Percentiles rank a stretch among this genome's conserved stretches.
Conservation (phyloP, 2,113 vertebrate species). For the Octodon degus region DNA sequence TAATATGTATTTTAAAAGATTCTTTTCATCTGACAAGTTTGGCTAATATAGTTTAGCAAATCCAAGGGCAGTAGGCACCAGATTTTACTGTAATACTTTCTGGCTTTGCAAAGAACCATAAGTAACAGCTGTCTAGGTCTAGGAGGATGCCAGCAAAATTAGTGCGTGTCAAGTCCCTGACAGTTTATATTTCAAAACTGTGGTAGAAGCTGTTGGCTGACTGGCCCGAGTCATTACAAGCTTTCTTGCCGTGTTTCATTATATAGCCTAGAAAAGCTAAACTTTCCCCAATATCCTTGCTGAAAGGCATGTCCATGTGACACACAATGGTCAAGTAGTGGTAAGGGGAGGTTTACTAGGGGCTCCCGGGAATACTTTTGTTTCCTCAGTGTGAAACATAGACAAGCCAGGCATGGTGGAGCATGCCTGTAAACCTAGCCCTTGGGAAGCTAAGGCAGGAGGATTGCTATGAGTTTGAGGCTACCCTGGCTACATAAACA, state of each 20-base stretch:
- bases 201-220: not conserved
- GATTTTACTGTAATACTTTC: not conserved
- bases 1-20: not conserved
- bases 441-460: not conserved
- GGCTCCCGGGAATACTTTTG: not conserved
- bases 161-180: not conserved
- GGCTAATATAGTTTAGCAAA: not conserved
- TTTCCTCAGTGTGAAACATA: not conserved
- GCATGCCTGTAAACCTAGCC: not conserved
- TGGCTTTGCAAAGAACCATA: not conserved
- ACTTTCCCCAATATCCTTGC: not conserved
- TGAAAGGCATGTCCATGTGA: not conserved
- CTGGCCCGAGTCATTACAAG: not conserved
- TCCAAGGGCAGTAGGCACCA: not conserved
- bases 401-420: not conserved
- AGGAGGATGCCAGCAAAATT: not conserved
- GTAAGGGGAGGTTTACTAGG: not conserved
- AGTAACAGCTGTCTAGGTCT: not conserved
- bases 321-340: not conserved
- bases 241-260: not conserved
- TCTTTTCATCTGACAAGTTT: constrained; percentile 14
- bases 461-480: not conserved
- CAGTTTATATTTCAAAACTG: not conserved
- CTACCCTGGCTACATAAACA: not conserved
- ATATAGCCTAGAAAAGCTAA: not conserved